Conservation (phyloP, 2,113 vertebrate species). For the Antechinus stuartii region DNA sequence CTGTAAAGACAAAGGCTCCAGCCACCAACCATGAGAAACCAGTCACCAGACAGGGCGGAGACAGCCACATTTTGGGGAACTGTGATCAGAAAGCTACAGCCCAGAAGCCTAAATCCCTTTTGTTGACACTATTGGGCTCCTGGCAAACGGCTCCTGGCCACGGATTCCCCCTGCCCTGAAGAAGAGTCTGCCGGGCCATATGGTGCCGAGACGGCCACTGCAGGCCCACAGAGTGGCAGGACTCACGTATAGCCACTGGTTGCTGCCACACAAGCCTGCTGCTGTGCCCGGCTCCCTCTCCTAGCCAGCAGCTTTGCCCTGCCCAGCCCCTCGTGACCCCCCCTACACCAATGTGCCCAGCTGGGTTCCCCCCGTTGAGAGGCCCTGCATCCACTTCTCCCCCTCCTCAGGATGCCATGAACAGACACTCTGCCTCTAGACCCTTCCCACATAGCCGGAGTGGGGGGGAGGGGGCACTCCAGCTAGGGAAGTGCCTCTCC, state of each 20-base stretch:
- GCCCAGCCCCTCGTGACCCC: neutral
- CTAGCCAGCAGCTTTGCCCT: neutral
- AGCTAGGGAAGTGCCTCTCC: neutral
- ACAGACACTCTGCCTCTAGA: neutral
- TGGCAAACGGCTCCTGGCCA: neutral
- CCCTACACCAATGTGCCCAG: too few species aligned
- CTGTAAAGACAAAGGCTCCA: constrained; percentile 37
- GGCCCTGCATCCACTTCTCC: neutral
- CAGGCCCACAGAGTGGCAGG: constrained; percentile 18
- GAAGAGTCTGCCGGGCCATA: constrained; percentile 30
- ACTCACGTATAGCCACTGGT: neutral
- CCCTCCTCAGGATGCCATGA: neutral
- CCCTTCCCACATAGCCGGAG: neutral
- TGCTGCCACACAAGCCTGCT: neutral
- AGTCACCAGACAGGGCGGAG: constrained; percentile 19
- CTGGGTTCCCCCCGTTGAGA: neutral
- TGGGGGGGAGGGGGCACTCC: too few species aligned
- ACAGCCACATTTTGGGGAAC: constrained; percentile 27
- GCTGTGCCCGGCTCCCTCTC: neutral
- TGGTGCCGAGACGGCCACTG: neutral
- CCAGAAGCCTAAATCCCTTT: constrained; percentile 28
- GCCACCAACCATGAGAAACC: constrained; percentile 41
- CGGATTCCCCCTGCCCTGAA: constrained; percentile 12
- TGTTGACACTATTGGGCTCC: constrained; percentile 14
- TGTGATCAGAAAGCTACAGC: constrained; percentile 11